Percentiles rank a stretch among this genome's conserved stretches.
Conservation (phyloP, 2,113 vertebrate genomes). For the Odontophorus gujanensis region DNA sequence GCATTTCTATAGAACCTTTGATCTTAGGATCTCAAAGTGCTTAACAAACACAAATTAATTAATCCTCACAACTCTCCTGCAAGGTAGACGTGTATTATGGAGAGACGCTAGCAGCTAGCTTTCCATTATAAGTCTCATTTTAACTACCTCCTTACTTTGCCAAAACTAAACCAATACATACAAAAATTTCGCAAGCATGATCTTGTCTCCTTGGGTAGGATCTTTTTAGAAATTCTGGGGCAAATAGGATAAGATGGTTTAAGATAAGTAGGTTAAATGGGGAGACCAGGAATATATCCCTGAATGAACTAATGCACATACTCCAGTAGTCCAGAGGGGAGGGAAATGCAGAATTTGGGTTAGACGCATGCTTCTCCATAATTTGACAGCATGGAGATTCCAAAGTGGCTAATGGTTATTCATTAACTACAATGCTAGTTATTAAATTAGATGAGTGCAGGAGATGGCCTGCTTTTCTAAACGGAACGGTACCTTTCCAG, state of each 20-base stretch:
- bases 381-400: background rate
- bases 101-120: slow-evolving; percentile 64
- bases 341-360: slow-evolving; percentile 31
- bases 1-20: slow-evolving; percentile 69
- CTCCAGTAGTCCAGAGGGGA: slow-evolving; percentile 9
- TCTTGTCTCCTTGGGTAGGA: slow-evolving; percentile 50
- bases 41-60: slow-evolving; percentile 62
- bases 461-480: background rate
- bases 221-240: slow-evolving; percentile 55
- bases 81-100: slow-evolving; percentile 62
- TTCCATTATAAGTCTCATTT: slow-evolving; percentile 64
- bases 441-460: background rate
- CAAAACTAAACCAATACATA: slow-evolving; percentile 64
- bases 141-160: slow-evolving; percentile 58
- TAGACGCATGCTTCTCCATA: background rate
- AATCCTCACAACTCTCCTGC: slow-evolving; percentile 64
- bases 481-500: background rate
- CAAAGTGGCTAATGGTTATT: slow-evolving; percentile 17
- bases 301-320: slow-evolving; percentile 37
- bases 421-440: background rate
- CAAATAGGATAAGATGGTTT: slow-evolving; percentile 59
- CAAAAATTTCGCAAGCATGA: slow-evolving; percentile 66
- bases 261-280: slow-evolving; percentile 68
- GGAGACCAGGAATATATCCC: slow-evolving; percentile 47
- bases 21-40: slow-evolving; percentile 65